Evolutionary conservation across 2,797 vertebrate species (phyloP).

Genomic region (Enteromius argenteus): DNA sequence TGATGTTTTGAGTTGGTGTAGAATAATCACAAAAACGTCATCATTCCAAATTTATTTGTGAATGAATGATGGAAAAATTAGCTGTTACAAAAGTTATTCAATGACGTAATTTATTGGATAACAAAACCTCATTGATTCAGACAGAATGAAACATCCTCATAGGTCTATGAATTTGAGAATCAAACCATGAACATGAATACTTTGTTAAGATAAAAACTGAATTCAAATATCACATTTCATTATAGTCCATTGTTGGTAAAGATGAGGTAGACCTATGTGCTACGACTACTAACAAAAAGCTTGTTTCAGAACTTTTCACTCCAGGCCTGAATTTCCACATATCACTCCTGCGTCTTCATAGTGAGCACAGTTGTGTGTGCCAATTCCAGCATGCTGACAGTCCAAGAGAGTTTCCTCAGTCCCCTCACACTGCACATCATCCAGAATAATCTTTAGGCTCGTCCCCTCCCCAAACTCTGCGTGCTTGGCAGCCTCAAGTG

Average conservation of each 20-base stretch:
- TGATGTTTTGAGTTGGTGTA: neutral
- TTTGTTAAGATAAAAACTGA: slow-evolving; percentile 8
- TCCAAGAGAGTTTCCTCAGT: slow-evolving; percentile 84
- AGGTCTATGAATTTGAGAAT: slow-evolving; percentile 35
- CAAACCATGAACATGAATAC: slow-evolving; percentile 1
- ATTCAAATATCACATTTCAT: slow-evolving; percentile 25
- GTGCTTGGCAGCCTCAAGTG: slow-evolving; percentile 82
- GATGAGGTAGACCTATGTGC: slow-evolving; percentile 62
- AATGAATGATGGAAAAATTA: neutral
- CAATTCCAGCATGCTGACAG: slow-evolving; percentile 82
- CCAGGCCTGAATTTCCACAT: slow-evolving; percentile 75
- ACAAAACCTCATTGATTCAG: slow-evolving; percentile 20
- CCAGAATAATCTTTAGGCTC: slow-evolving; percentile 84
- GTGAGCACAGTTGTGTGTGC: slow-evolving; percentile 87
- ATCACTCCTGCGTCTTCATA: slow-evolving; percentile 90
- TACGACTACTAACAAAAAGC: slow-evolving; percentile 30
- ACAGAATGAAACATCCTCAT: slow-evolving; percentile 22
- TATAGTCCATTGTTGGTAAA: neutral
- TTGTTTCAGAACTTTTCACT: slow-evolving; percentile 33
- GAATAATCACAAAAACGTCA: neutral
- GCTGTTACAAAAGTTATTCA: neutral
- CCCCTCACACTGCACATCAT: slow-evolving; percentile 88
- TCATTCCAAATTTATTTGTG: slow-evolving; percentile 3
- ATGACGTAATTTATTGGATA: neutral
- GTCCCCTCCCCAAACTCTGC: slow-evolving; percentile 88